Conservation (phyloP, 2,797 vertebrate genomes). For the Enteromius argenteus region DNA sequence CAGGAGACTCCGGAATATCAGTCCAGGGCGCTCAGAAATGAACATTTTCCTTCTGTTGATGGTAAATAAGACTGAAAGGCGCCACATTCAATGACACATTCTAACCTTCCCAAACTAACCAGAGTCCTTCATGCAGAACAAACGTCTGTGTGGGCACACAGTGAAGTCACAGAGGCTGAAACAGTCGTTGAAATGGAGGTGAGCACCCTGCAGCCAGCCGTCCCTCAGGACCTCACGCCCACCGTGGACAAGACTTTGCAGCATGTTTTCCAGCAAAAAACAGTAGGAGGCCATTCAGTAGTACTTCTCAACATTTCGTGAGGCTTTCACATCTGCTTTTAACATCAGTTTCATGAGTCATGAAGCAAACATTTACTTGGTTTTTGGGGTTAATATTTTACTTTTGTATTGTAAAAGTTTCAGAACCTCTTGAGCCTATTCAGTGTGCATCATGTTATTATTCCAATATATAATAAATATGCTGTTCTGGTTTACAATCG, state of each 20-base stretch:
- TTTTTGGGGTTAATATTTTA: neutral
- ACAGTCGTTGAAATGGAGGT: constrained; percentile 19
- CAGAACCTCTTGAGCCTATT: neutral
- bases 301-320: neutral
- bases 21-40: constrained; percentile 55
- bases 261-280: constrained; percentile 78
- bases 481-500: neutral
- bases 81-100: neutral
- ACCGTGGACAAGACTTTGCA: constrained; percentile 50
- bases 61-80: constrained; percentile 56
- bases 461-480: neutral
- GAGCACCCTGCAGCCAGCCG: neutral
- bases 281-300: constrained; percentile 63
- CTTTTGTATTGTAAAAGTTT: no score
- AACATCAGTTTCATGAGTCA: neutral
- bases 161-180: constrained; percentile 59
- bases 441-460: neutral
- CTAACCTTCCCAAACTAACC: constrained; percentile 29
- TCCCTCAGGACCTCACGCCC: constrained; percentile 42
- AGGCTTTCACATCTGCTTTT: neutral
- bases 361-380: neutral
- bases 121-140: constrained; percentile 65
- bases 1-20: constrained; percentile 53
- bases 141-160: constrained; percentile 72
- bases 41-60: constrained; percentile 38